Evolutionary conservation across 2,113 vertebrate genomes (phyloP).

Genomic region (Brachirus orientalis): DNA sequence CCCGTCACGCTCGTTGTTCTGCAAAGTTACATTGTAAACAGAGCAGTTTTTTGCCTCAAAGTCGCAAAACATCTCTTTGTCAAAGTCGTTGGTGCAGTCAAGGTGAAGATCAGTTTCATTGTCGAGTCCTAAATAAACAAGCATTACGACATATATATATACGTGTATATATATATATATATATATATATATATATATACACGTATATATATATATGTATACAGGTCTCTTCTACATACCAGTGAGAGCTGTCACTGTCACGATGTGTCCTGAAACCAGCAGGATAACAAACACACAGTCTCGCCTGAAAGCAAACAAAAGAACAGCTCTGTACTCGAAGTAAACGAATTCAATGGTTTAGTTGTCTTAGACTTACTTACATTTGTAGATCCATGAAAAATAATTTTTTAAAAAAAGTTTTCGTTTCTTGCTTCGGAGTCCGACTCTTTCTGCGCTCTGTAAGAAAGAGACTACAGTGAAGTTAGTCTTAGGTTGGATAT

Average conservation of each 20-base stretch:
- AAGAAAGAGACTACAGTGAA: too few species aligned
- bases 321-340: neutral
- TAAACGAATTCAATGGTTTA: too few species aligned
- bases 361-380: too few species aligned
- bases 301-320: constrained; percentile 8
- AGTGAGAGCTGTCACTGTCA: neutral
- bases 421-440: too few species aligned
- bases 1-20: rapidly evolving
- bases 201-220: too few species aligned
- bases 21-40: constrained; percentile 43
- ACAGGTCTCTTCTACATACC: constrained; percentile 5
- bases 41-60: constrained; percentile 51
- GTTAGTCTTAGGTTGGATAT: too few species aligned
- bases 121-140: constrained; percentile 1
- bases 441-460: too few species aligned
- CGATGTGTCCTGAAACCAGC: neutral
- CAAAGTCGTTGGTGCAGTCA: constrained; percentile 63
- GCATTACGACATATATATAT: too few species aligned
- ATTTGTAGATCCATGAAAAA: too few species aligned
- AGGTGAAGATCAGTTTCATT: neutral
- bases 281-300: neutral
- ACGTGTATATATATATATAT: too few species aligned
- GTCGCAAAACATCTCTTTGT: constrained; percentile 24
- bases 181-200: neutral
- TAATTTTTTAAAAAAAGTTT: too few species aligned